phyloP scores from a whole-genome alignment of 2,797 vertebrate genomes.

The Valencia hispanica region DNA sequence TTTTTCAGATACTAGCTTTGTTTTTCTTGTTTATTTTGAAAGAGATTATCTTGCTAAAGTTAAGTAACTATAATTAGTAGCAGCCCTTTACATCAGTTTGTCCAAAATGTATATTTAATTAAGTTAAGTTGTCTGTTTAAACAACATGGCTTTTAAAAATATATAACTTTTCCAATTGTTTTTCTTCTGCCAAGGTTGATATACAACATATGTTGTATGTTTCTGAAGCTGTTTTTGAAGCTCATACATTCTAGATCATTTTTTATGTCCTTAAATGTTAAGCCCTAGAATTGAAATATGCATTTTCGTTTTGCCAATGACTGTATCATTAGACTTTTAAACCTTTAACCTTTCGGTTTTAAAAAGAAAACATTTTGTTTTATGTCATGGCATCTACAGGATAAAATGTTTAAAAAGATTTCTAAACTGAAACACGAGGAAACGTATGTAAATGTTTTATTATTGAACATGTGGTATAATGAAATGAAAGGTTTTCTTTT shows the following conservation, averaged over 20 bases:
- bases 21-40: too few relatives aligned
- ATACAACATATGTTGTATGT: too few relatives aligned
- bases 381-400: not conserved
- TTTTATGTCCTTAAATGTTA: not conserved
- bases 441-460: not conserved
- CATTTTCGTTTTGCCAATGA: not conserved
- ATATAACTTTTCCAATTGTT: too few relatives aligned
- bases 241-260: not conserved
- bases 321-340: not conserved
- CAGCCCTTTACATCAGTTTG: too few relatives aligned
- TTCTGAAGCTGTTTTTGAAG: too few relatives aligned
- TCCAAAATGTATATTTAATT: too few relatives aligned
- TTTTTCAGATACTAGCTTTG: too few relatives aligned
- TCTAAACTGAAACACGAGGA: not conserved
- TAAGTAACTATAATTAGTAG: too few relatives aligned
- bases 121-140: too few relatives aligned
- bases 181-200: too few relatives aligned
- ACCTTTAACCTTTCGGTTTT: not conserved
- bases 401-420: not conserved
- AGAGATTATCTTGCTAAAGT: too few relatives aligned
- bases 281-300: not conserved
- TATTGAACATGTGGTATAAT: not conserved
- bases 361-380: not conserved
- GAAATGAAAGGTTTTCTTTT: not conserved
- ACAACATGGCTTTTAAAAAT: too few relatives aligned